These are phyloP conservation scores for Aphaenogaster rudis DNA, from an alignment of 1,140 invertebrate genomes.

Conservation along the genomic window DNA sequence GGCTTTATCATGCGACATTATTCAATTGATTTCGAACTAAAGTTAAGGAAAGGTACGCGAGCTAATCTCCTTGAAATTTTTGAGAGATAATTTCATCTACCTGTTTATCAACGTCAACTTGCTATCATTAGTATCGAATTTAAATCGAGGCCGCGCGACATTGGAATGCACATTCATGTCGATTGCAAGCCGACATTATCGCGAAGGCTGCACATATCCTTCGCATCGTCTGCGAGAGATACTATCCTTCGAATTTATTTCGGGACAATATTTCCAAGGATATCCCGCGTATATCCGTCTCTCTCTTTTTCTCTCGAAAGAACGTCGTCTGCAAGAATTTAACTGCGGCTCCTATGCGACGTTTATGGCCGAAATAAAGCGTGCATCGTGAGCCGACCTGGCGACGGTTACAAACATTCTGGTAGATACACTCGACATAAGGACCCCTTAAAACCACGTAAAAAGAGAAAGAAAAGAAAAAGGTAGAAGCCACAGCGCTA, in stretches of 20 bases:
- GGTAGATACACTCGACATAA: slow-evolving; percentile 14
- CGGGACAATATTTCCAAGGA: slow-evolving; percentile 40
- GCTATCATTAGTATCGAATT: slow-evolving; percentile 37
- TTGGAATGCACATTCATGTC: slow-evolving; percentile 29
- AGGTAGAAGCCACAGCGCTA: slow-evolving; percentile 44
- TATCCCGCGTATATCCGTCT: background rate
- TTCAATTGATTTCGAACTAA: background rate
- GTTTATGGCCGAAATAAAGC: slow-evolving; percentile 49
- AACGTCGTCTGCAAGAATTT: slow-evolving; percentile 18
- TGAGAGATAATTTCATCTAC: background rate
- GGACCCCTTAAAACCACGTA: slow-evolving; percentile 15
- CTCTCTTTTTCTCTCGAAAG: background rate
- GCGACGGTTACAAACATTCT: slow-evolving; percentile 11
- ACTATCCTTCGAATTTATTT: slow-evolving; percentile 57
- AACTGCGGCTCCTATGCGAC: slow-evolving; percentile 31
- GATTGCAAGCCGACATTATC: slow-evolving; percentile 28
- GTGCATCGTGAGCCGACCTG: slow-evolving; percentile 15
- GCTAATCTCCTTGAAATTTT: background rate
- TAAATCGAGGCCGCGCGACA: slow-evolving; percentile 37
- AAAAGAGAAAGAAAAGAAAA: slow-evolving; percentile 19
- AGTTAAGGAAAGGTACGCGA: background rate
- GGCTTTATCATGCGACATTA: background rate
- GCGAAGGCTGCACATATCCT: slow-evolving; percentile 32
- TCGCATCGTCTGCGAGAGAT: slow-evolving; percentile 9
- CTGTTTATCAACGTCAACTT: background rate